Evolutionary conservation across 1,140 invertebrate species (phyloP).

Genomic region (Trialeurodes vaporariorum): DNA sequence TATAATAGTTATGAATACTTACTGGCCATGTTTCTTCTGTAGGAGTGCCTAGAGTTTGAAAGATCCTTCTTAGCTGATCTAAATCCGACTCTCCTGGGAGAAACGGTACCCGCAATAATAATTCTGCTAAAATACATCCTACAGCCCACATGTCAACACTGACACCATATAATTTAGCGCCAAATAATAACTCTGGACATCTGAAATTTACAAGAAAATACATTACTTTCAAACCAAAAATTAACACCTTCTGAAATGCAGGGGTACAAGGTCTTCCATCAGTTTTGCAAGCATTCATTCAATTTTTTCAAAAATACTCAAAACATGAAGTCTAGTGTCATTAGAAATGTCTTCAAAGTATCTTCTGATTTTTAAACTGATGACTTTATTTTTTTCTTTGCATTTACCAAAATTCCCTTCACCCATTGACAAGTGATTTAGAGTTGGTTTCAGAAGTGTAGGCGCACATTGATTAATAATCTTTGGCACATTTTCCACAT

Average conservation of each 20-base stretch:
- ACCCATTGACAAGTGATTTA: too few species aligned
- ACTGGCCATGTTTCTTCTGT: conserved; percentile 85
- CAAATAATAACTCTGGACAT: conserved; percentile 90
- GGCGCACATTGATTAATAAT: too few species aligned
- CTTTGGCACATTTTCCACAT: too few species aligned
- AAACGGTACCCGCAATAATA: conserved; percentile 83
- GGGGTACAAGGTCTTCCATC: too few species aligned
- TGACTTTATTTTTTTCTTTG: too few species aligned
- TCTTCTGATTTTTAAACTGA: too few species aligned
- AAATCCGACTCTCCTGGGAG: conserved; percentile 94
- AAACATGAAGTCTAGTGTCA: conserved; percentile 10
- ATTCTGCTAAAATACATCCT: conserved; percentile 94
- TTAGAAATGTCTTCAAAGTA: too few species aligned
- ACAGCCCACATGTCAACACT: conserved; percentile 99
- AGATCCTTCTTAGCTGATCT: conserved; percentile 91
- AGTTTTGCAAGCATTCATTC: too few species aligned
- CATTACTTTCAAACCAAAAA: too few species aligned
- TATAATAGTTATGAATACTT: conserved; percentile 20
- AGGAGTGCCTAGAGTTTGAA: conserved; percentile 84
- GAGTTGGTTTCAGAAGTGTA: too few species aligned
- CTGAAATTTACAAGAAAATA: conserved; percentile 33
- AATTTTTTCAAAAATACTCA: too few species aligned
- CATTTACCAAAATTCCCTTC: too few species aligned
- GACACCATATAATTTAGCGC: conserved; percentile 84
- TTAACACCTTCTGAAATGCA: neutral